Conservation (phyloP, 1,140 invertebrate genomes). For the Leucophenga varia region DNA sequence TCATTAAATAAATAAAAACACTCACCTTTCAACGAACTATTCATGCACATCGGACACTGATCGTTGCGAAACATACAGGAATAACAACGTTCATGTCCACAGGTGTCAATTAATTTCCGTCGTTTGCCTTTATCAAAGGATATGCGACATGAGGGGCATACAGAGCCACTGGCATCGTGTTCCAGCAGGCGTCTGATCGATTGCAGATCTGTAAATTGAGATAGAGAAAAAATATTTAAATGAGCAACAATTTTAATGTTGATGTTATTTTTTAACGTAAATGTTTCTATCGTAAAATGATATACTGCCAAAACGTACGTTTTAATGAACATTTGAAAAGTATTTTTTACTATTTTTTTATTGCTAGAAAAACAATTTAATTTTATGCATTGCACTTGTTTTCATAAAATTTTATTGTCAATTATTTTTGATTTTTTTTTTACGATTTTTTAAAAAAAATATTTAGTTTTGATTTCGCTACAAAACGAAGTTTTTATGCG, state of each 20-base stretch:
- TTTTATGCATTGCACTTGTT: constrained; percentile 27
- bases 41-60: constrained; percentile 81
- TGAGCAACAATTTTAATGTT: constrained; percentile 7
- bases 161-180: constrained; percentile 60
- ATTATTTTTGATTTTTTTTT: constrained; percentile 36
- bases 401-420: constrained; percentile 49
- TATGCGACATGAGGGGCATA: constrained; percentile 83
- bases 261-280: constrained; percentile 3
- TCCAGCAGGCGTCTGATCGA: constrained; percentile 62
- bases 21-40: constrained; percentile 55
- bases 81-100: constrained; percentile 92
- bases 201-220: constrained; percentile 67
- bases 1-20: constrained; percentile 2
- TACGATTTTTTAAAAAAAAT: too few species aligned
- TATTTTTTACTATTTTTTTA: too few species aligned
- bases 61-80: constrained; percentile 90
- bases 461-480: too few species aligned
- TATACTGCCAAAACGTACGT: too few species aligned
- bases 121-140: constrained; percentile 95
- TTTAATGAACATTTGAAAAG: too few species aligned
- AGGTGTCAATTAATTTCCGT: constrained; percentile 88
- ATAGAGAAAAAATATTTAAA: constrained; percentile 39
- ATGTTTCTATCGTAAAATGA: constrained; percentile 12
- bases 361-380: too few species aligned
- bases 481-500: too few species aligned